Conservation (phyloP, 2,113 vertebrate species). For the Lonchura striata region DNA sequence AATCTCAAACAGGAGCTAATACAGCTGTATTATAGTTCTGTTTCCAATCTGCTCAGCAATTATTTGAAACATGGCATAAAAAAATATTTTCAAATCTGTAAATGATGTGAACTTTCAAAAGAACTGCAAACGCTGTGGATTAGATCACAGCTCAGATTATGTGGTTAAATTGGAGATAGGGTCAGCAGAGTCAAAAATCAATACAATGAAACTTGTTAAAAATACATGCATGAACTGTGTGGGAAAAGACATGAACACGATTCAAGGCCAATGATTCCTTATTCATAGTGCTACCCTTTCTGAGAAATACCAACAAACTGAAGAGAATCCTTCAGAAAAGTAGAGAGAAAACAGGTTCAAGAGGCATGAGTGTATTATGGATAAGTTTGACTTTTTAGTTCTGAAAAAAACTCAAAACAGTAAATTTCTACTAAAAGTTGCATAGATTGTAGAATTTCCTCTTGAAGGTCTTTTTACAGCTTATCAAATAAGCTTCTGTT, state of each 20-base stretch:
- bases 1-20: not conserved
- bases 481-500: not conserved
- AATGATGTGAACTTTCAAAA: not conserved
- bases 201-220: not conserved
- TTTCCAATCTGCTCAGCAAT: not conserved
- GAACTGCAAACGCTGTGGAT: not conserved
- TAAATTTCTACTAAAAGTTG: not conserved
- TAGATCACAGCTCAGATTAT: not conserved
- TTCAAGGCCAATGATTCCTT: not conserved
- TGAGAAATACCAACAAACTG: not conserved
- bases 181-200: not conserved
- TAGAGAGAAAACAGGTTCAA: not conserved
- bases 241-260: not conserved
- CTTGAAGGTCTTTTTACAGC: not conserved
- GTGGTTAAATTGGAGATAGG: not conserved
- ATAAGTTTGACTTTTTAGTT: not conserved
- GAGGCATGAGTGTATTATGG: not conserved
- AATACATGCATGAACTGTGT: not conserved
- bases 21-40: not conserved
- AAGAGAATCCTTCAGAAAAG: not conserved
- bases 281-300: not conserved
- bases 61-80: not conserved
- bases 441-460: not conserved
- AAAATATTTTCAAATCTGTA: not conserved
- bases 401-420: not conserved